Evolutionary conservation across 2,888 invertebrate genomes (phyloP), one percentile per base, ranked within the genome.

Genomic region (Oxyscelio sp.): DNA sequence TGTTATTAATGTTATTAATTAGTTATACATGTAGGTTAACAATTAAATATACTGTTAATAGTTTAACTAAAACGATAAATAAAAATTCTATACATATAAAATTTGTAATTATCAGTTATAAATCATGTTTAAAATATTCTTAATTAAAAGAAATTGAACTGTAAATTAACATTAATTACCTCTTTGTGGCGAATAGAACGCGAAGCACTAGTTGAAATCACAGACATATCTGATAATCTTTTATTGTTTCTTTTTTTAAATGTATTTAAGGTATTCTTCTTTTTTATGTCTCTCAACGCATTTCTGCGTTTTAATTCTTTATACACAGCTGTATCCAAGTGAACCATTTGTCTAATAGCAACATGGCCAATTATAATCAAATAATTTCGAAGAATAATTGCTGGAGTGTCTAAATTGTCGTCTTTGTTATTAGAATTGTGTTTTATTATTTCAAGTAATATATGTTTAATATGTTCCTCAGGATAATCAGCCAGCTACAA

Each of bases 271-370:
- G n/a, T n/a, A n/a, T 9, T 45, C 15, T 85, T 85, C 43, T 94
- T 94, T 24, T 92, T 94, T 43, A 91, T 89, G 17, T 92, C 91
- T 17, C 88, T 88, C 31, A 92, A 45, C n/a, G 94, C 94, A 81
- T 96, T 95, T 6, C 97, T 95, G 75, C 96, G 95, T 91, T 97
- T 97, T 89, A 98, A 95, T 93, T 98, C 98, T 83, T 97, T 97
- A 89, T 98, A 97, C 4, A 98, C 96, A 86, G 95, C 96, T 27
- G 97, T 96, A 90, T 99, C 98, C 73, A 99, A 95, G 92, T 97
- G 97, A 63, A 97, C 96, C 92, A 98, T 96, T 91, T 98, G 97
- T 87, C 97, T 96, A 74, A 97, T 94, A 0, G 97, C 97, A 83
- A 97, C 95, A 83, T 97, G 97, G 4, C 98, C 98, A 74, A 97